Evolutionary conservation across 2,888 invertebrate genomes (phyloP).

Genomic region (Pharmacophagus antenor): DNA sequence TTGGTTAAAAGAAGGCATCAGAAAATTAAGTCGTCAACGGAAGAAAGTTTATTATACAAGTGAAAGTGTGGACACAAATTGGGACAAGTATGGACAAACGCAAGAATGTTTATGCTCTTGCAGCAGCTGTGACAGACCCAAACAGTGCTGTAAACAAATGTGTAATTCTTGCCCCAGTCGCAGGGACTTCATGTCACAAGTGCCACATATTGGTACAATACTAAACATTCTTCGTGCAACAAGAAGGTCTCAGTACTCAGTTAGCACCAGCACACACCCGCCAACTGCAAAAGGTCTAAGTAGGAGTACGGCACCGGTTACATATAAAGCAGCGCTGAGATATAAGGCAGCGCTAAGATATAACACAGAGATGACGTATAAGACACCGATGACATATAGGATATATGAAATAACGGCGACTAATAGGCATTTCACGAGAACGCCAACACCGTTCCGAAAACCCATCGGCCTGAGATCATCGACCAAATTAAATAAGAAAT

Average conservation of each 20-base stretch:
- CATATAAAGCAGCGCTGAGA: too few species aligned
- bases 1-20: constrained; percentile 16
- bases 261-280: neutral
- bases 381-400: too few species aligned
- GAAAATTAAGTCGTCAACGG: constrained; percentile 18
- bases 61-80: constrained; percentile 10
- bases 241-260: neutral
- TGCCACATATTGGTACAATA: neutral
- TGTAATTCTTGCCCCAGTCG: constrained; percentile 33
- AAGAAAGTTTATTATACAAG: constrained; percentile 13
- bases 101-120: constrained; percentile 42
- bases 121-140: constrained; percentile 32
- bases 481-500: neutral
- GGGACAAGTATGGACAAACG: constrained; percentile 36
- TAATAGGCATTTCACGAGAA: neutral
- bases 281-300: neutral
- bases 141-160: constrained; percentile 33
- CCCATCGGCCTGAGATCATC: neutral
- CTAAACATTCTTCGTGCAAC: neutral
- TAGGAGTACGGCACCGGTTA: neutral
- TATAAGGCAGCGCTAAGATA: too few species aligned
- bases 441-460: constrained; percentile 4
- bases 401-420: neutral
- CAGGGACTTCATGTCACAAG: constrained; percentile 3
- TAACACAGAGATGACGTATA: too few species aligned